Percentiles rank a stretch among this genome's conserved stretches.
Evolutionary conservation across 2,888 invertebrate species (phyloP).

Genomic region (Lepidocyrtinus sp.): DNA sequence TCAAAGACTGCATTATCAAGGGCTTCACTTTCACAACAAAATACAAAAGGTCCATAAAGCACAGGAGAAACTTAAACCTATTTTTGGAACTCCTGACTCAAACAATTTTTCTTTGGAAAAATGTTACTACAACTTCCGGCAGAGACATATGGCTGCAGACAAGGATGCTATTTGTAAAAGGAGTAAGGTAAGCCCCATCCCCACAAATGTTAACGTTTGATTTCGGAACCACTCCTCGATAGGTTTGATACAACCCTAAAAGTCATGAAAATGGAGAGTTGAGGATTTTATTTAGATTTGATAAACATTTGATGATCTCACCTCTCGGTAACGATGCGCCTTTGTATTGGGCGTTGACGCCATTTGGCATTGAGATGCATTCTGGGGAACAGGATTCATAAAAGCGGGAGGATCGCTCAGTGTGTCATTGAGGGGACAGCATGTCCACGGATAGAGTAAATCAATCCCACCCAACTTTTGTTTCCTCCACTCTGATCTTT

Average conservation of each 20-base stretch:
- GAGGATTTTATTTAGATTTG: neutral
- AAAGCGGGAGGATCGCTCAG: conserved; percentile 65
- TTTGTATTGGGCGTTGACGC: conserved; percentile 34
- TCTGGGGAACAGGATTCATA: conserved; percentile 68
- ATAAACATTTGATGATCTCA: conserved; percentile 10
- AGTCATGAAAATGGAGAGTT: neutral
- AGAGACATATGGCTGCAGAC: conserved; percentile 69
- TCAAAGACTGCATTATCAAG: conserved; percentile 22
- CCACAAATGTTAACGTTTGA: conserved; percentile 67
- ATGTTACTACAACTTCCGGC: conserved; percentile 51
- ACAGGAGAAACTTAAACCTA: neutral
- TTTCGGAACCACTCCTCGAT: conserved; percentile 69
- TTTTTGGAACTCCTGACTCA: neutral
- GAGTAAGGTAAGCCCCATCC: conserved; percentile 67
- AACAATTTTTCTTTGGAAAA: neutral
- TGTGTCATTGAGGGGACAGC: conserved; percentile 67
- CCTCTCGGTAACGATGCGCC: conserved; percentile 65
- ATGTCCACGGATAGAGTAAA: conserved; percentile 65
- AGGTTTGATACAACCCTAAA: conserved; percentile 65
- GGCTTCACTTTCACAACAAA: neutral
- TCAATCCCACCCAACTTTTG: conserved; percentile 64
- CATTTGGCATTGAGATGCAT: conserved; percentile 65
- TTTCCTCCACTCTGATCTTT: conserved; percentile 67
- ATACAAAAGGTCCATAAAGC: neutral
- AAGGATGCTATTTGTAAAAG: conserved; percentile 67